Percentiles rank a stretch among this genome's conserved stretches.
These are phyloP conservation scores for Ectropis crepuscularia DNA, from an alignment of 2,888 invertebrate genomes.

Conservation along the genomic window DNA sequence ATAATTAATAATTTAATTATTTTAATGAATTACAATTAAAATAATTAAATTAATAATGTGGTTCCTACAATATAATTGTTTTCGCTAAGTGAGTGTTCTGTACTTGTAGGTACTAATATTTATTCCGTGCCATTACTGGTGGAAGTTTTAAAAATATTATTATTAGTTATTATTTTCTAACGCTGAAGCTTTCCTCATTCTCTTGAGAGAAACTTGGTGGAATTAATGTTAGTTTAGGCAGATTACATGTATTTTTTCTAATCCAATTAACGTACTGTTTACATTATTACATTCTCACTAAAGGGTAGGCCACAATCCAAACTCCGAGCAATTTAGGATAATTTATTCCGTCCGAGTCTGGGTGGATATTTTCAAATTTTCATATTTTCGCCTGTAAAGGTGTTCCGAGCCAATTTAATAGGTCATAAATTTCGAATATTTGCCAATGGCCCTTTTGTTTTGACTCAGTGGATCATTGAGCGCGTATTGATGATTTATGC, in stretches of 20 bases:
- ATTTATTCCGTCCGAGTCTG: conserved; percentile 59
- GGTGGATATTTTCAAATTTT: conserved; percentile 50
- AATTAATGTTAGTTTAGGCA: too few species aligned
- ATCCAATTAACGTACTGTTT: conserved; percentile 12
- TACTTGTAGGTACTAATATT: too few species aligned
- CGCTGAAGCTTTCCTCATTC: too few species aligned
- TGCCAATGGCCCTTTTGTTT: conserved; percentile 58
- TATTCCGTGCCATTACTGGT: too few species aligned
- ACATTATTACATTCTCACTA: conserved; percentile 44
- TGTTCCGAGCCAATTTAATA: conserved; percentile 58
- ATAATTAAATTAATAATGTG: too few species aligned
- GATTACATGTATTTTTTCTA: background rate
- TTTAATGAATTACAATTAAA: too few species aligned
- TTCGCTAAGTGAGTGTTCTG: too few species aligned
- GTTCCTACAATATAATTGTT: too few species aligned
- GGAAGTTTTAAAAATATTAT: too few species aligned
- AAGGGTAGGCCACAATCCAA: conserved; percentile 62
- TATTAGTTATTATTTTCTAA: too few species aligned
- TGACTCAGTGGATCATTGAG: conserved; percentile 55
- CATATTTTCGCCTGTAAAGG: conserved; percentile 57
- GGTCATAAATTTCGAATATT: conserved; percentile 64
- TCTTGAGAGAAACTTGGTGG: too few species aligned
- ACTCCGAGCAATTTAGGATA: conserved; percentile 57
- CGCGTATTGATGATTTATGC: conserved; percentile 57
- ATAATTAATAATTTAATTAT: too few species aligned